These are phyloP conservation scores for Emberiza fucata DNA, from an alignment of 2,113 vertebrate genomes.

Conservation along the genomic window DNA sequence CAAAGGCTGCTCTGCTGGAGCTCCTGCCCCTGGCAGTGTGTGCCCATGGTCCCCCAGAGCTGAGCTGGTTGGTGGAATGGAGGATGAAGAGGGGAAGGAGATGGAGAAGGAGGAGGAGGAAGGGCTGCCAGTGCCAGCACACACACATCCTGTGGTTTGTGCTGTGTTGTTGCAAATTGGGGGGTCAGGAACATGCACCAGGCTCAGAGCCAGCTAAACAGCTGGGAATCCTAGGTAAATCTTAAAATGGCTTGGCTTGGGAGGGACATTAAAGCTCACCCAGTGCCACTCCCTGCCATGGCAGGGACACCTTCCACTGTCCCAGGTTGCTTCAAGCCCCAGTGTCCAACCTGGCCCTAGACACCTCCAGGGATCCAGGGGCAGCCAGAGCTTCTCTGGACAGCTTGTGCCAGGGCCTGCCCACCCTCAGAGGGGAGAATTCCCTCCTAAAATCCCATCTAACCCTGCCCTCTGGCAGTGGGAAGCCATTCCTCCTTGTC, in stretches of 20 bases:
- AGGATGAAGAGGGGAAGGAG: neutral
- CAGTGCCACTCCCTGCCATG: neutral
- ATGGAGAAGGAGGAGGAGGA: neutral
- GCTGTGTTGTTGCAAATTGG: neutral
- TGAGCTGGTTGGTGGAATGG: neutral
- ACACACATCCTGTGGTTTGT: neutral
- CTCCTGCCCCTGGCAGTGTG: neutral
- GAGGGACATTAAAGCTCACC: neutral
- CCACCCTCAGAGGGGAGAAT: neutral
- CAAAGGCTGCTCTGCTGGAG: neutral
- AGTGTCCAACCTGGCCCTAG: accelerated
- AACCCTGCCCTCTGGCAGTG: accelerated
- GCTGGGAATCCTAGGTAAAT: neutral
- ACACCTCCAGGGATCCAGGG: neutral
- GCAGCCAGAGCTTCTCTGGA: neutral
- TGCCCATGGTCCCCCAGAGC: accelerated
- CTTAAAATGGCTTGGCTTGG: neutral
- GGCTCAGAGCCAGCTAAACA: neutral
- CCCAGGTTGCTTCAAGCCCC: neutral
- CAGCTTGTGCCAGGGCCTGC: neutral
- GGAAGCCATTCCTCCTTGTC: neutral
- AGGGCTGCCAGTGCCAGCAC: neutral
- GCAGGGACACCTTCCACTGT: neutral
- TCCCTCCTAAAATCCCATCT: neutral
- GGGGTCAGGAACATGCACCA: neutral